Percentiles rank a stretch among this genome's conserved stretches.
Conservation (phyloP, 2,797 vertebrate genomes). For the Falco naumanni region DNA sequence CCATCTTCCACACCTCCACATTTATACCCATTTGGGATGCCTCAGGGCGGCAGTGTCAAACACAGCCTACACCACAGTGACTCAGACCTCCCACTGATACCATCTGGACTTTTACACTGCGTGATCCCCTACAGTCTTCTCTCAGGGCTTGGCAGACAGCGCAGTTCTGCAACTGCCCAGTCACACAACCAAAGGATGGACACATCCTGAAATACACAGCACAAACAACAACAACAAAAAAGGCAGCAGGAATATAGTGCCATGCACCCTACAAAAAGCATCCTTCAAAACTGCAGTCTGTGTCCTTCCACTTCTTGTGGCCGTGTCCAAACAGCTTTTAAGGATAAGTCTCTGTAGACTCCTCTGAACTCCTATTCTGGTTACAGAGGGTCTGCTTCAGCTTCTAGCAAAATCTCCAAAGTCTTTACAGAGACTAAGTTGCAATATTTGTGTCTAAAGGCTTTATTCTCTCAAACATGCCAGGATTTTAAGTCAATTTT, state of each 20-base stretch:
- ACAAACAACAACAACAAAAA: neutral
- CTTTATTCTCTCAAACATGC: neutral
- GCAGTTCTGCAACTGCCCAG: neutral
- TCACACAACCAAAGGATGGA: neutral
- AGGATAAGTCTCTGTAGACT: neutral
- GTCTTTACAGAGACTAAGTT: neutral
- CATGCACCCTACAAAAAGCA: neutral
- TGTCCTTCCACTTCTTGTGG: neutral
- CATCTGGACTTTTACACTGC: constrained; percentile 51
- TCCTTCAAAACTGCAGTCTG: neutral
- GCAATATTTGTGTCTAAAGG: neutral
- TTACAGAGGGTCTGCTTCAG: neutral
- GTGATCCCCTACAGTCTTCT: constrained; percentile 6
- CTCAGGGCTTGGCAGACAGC: neutral
- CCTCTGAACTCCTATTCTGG: neutral
- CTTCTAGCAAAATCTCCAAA: neutral
- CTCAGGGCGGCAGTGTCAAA: constrained; percentile 51
- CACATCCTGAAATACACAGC: neutral
- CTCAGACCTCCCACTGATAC: constrained; percentile 64
- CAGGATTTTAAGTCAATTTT: neutral
- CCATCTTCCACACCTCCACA: constrained; percentile 57
- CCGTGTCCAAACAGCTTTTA: neutral
- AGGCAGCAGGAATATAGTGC: neutral
- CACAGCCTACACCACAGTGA: constrained; percentile 55
- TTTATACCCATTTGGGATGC: constrained; percentile 5